Conservation (phyloP, 2,888 invertebrate genomes). For the Cephus pulcher region DNA sequence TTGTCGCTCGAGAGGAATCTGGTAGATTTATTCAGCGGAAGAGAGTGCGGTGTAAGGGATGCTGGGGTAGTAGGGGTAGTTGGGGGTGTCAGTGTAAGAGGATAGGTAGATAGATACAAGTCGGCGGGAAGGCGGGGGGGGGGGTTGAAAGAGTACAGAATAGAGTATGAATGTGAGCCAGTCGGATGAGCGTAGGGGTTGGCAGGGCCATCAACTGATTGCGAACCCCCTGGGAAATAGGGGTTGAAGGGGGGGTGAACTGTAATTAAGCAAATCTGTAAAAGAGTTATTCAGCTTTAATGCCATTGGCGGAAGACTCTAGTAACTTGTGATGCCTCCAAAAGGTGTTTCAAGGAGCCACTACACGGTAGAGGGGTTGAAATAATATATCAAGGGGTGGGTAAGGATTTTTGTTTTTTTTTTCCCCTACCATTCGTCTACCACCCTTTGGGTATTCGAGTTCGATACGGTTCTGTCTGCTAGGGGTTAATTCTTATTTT, state of each 20-base stretch:
- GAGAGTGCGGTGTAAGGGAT: neutral
- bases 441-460: neutral
- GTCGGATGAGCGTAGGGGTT: conserved; percentile 1
- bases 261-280: conserved; percentile 39
- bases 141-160: neutral
- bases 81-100: neutral
- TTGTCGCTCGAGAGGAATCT: conserved; percentile 30
- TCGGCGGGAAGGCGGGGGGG: neutral
- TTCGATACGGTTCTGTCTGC: neutral
- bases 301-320: conserved; percentile 13
- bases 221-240: conserved; percentile 29
- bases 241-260: conserved; percentile 15
- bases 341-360: conserved; percentile 1
- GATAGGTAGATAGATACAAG: neutral
- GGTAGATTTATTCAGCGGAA: conserved; percentile 26
- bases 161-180: conserved; percentile 27
- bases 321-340: conserved; percentile 10
- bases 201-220: conserved; percentile 38
- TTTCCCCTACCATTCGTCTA: too few species aligned
- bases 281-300: conserved; percentile 26
- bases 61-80: neutral
- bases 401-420: conserved; percentile 16
- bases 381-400: conserved; percentile 2
- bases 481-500: neutral
- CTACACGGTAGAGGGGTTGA: neutral